These are phyloP conservation scores for Thumatha senex DNA, from an alignment of 2,888 invertebrate genomes.

Conservation along the genomic window DNA sequence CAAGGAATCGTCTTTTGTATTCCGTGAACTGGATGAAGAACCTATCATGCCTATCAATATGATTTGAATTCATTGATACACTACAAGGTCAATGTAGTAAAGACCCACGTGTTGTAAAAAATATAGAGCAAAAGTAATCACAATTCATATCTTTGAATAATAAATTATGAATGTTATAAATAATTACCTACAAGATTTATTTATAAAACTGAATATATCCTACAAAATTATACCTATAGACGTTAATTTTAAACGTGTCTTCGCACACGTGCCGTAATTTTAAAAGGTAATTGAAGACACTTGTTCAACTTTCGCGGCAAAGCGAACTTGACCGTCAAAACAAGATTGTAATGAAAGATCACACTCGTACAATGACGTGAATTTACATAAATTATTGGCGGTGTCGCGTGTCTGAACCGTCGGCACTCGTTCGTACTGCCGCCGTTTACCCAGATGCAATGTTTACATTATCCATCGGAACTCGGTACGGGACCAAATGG, in stretches of 20 bases:
- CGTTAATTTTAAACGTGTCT: neutral
- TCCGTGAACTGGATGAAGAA: neutral
- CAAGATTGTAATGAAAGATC: conserved; percentile 77
- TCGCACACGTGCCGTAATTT: neutral
- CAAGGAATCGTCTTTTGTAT: neutral
- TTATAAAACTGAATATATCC: conserved; percentile 6
- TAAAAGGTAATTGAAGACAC: too few species aligned
- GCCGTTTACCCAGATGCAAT: conserved; percentile 71
- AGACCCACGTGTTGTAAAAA: conserved; percentile 3
- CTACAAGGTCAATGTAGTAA: neutral
- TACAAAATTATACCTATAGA: neutral
- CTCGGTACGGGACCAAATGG: conserved; percentile 44
- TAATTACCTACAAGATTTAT: conserved; percentile 1
- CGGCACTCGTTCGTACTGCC: conserved; percentile 24
- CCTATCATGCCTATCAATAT: neutral
- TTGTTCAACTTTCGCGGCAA: conserved; percentile 63
- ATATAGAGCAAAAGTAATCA: conserved; percentile 3
- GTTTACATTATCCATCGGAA: conserved; percentile 67
- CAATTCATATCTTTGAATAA: conserved; percentile 1
- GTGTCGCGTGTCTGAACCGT: conserved; percentile 60
- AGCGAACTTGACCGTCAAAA: conserved; percentile 80
- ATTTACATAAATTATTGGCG: conserved; percentile 83
- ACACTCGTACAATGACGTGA: conserved; percentile 76
- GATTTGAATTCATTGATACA: neutral
- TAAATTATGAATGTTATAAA: conserved; percentile 4